A percentile compares a stretch with the other conserved stretches of the same genome.
phyloP scores from a whole-genome alignment of 2,888 invertebrate species.

The Epinotia ramella region DNA sequence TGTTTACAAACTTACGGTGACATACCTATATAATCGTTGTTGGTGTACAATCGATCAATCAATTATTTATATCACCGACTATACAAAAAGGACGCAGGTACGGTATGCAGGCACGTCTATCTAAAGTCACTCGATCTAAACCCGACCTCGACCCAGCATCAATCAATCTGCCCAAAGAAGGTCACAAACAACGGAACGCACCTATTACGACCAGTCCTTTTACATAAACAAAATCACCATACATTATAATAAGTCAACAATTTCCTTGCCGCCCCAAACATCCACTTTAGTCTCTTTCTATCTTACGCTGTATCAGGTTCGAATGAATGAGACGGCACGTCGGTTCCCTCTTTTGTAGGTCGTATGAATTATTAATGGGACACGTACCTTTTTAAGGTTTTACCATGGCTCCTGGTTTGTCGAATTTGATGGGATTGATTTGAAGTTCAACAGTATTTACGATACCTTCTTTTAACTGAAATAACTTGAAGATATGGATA shows the following conservation, averaged over 20 bases:
- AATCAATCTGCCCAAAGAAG: background rate
- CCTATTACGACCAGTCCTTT: background rate
- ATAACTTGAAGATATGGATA: too few relatives aligned
- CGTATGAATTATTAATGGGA: background rate
- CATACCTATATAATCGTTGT: too few relatives aligned
- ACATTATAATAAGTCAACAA: conserved; percentile 5
- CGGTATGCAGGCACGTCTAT: too few relatives aligned
- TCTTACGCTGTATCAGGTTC: background rate
- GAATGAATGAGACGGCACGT: background rate
- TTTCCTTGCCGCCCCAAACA: background rate
- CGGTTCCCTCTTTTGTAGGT: background rate
- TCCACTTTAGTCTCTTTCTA: background rate
- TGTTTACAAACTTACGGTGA: too few relatives aligned
- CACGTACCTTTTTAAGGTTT: background rate
- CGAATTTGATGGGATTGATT: background rate
- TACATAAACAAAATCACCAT: background rate
- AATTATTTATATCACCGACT: too few relatives aligned
- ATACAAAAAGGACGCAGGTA: too few relatives aligned
- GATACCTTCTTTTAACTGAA: background rate
- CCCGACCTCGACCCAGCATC: background rate
- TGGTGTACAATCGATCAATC: too few relatives aligned
- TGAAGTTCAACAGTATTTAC: background rate
- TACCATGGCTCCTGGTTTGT: background rate
- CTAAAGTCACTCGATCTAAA: background rate
- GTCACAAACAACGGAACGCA: background rate